Evolutionary conservation across 2,888 invertebrate species (phyloP).

Genomic region (Adelognathus sp.): DNA sequence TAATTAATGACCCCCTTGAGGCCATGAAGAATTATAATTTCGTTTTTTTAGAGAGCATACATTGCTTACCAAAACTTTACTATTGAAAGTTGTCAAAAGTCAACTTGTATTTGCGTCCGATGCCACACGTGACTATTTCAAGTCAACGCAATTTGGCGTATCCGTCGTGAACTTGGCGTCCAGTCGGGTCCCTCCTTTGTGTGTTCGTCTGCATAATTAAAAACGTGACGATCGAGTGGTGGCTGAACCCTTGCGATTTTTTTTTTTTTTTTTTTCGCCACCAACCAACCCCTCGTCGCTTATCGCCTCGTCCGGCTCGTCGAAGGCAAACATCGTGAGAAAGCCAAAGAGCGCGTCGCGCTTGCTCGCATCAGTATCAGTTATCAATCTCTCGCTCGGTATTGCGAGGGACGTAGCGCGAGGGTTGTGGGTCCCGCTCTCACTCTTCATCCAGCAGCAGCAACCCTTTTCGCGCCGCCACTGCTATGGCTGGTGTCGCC

Average conservation of each 20-base stretch:
- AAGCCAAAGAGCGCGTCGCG: conserved; percentile 74
- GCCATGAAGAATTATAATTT: too few relatives aligned
- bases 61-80: too few relatives aligned
- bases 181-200: conserved; percentile 29
- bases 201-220: conserved; percentile 66
- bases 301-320: conserved; percentile 74
- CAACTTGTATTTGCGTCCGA: background rate
- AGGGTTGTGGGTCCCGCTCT: conserved; percentile 46
- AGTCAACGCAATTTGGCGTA: conserved; percentile 9
- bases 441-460: conserved; percentile 48
- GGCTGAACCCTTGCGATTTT: conserved; percentile 65
- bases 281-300: conserved; percentile 66
- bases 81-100: background rate
- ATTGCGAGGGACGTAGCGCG: conserved; percentile 46
- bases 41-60: too few relatives aligned
- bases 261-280: conserved; percentile 53
- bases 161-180: conserved; percentile 62
- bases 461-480: conserved; percentile 54
- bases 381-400: conserved; percentile 78
- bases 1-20: too few relatives aligned
- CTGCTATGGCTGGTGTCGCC: conserved; percentile 54
- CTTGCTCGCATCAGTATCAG: conserved; percentile 70
- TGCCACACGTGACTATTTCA: background rate
- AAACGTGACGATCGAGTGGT: conserved; percentile 74
- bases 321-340: conserved; percentile 78